Evolutionary conservation across 1,140 invertebrate genomes (phyloP).

Genomic region (Anastrepha obliqua): DNA sequence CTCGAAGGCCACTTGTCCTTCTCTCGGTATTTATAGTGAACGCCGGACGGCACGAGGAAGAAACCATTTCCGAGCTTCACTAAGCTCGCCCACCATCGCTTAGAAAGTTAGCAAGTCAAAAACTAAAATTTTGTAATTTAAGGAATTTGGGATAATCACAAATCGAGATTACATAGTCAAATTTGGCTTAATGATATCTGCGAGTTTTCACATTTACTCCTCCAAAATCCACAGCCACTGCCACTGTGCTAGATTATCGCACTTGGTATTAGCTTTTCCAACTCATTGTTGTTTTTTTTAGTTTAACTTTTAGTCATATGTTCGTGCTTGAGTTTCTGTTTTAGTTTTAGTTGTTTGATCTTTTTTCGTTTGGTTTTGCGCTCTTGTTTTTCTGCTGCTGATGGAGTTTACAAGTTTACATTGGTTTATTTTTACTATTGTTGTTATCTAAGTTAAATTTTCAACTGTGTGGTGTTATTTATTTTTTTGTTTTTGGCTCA

Average conservation of each 20-base stretch:
- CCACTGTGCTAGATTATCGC: neutral
- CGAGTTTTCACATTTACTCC: too few relatives aligned
- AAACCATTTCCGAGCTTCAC: too few relatives aligned
- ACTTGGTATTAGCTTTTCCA: neutral
- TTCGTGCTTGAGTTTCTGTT: constrained; percentile 9
- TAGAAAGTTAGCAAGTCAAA: too few relatives aligned
- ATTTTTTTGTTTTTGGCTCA: neutral
- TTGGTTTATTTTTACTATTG: constrained; percentile 33
- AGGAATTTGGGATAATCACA: too few relatives aligned
- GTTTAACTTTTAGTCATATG: constrained; percentile 15
- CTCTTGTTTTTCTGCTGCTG: neutral
- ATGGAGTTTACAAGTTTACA: constrained; percentile 42
- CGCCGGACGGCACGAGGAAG: too few relatives aligned
- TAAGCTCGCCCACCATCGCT: too few relatives aligned
- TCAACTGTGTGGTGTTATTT: neutral
- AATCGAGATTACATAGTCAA: too few relatives aligned
- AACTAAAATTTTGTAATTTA: too few relatives aligned
- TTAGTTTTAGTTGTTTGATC: constrained; percentile 36
- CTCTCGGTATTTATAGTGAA: too few relatives aligned
- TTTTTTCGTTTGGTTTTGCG: neutral
- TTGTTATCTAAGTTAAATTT: constrained; percentile 45
- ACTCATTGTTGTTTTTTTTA: neutral
- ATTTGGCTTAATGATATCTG: too few relatives aligned
- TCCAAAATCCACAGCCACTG: too few relatives aligned
- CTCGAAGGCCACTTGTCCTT: too few relatives aligned